These are phyloP conservation scores for Trachops cirrhosus DNA, from an alignment of 2,797 vertebrate genomes.

Conservation along the genomic window DNA sequence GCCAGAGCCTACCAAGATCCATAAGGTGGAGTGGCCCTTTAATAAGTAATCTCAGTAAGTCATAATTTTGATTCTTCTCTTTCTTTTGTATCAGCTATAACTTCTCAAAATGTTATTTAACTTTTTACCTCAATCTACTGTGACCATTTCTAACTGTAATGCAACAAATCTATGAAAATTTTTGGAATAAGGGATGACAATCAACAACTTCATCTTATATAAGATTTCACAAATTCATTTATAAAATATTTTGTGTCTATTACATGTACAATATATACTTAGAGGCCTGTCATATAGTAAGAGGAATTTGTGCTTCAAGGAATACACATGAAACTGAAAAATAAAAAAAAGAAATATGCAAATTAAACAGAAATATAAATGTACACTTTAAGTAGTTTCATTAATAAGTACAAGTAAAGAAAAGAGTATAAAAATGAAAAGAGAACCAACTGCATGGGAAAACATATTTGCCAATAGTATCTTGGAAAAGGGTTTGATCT, in stretches of 20 bases:
- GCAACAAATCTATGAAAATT: not conserved
- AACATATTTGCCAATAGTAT: too few species aligned
- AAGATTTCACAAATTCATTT: not conserved
- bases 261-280: not conserved
- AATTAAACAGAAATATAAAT: not conserved
- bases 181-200: not conserved
- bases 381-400: not conserved
- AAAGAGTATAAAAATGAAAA: too few species aligned
- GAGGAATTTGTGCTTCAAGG: not conserved
- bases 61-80: not conserved
- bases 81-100: not conserved
- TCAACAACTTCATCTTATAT: not conserved
- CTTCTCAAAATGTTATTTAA: not conserved
- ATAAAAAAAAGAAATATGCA: not conserved
- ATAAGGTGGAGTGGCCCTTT: not conserved
- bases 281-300: not conserved
- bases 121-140: not conserved
- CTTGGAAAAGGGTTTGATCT: too few species aligned
- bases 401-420: not conserved
- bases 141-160: not conserved
- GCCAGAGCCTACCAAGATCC: not conserved
- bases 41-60: not conserved
- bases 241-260: not conserved
- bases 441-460: too few species aligned
- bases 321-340: not conserved